phyloP scores from a whole-genome alignment of 2,113 vertebrate species.

The Cyanoderma ruficeps region DNA sequence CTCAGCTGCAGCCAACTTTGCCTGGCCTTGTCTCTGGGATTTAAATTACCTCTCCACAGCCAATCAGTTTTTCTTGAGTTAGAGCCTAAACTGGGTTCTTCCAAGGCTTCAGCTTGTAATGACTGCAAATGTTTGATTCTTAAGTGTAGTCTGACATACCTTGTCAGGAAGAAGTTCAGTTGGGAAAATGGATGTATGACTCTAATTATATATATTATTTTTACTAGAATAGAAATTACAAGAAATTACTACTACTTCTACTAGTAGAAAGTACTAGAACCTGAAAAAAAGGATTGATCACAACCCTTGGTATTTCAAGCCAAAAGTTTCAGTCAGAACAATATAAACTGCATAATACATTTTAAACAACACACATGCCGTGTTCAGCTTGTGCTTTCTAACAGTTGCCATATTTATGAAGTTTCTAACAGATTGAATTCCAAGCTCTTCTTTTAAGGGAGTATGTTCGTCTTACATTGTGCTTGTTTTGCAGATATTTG shows the following conservation, averaged over 20 bases:
- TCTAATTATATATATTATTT: not conserved
- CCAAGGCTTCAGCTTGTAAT: not conserved
- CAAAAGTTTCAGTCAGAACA: not conserved
- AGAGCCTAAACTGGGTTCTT: not conserved
- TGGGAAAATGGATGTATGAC: not conserved
- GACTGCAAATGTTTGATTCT: not conserved
- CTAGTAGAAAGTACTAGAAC: not conserved
- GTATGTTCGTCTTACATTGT: not conserved
- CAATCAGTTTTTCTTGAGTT: not conserved
- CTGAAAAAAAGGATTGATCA: not conserved
- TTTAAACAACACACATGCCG: not conserved
- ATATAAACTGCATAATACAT: not conserved
- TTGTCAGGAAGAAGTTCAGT: not conserved
- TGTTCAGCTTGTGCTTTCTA: not conserved
- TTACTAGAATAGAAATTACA: no score
- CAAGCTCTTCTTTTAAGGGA: not conserved
- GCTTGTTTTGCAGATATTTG: conserved; percentile 50
- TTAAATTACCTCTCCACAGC: not conserved
- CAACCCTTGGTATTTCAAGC: not conserved
- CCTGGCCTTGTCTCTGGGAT: not conserved
- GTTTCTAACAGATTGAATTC: not conserved
- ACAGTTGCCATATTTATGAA: not conserved
- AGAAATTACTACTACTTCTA: not conserved
- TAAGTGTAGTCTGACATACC: no score
- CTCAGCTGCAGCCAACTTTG: not conserved